phyloP scores from a whole-genome alignment of 2,888 invertebrate genomes.

The Hirtodrosophila histrioides region DNA sequence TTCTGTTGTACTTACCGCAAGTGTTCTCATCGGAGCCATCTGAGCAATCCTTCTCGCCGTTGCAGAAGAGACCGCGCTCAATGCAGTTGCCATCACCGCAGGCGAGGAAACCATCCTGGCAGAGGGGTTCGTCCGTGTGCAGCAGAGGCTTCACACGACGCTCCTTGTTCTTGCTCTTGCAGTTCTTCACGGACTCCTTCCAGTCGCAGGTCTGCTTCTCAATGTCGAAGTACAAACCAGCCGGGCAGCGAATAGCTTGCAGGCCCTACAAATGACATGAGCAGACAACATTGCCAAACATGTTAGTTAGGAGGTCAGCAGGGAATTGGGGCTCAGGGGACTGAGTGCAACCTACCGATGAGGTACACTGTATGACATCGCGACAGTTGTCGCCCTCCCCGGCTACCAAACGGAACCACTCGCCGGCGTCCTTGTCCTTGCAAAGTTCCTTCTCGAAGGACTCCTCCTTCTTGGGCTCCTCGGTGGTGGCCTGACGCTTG shows the following conservation, averaged over 20 bases:
- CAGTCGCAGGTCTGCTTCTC: constrained; percentile 98
- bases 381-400: constrained; percentile 96
- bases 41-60: constrained; percentile 94
- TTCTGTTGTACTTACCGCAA: constrained; percentile 89
- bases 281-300: background rate
- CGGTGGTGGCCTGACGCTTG: constrained; percentile 89
- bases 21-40: constrained; percentile 96
- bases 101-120: constrained; percentile 93
- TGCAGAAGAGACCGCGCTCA: constrained; percentile 95
- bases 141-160: constrained; percentile 93
- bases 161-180: constrained; percentile 95
- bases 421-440: constrained; percentile 97
- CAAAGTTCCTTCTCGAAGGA: constrained; percentile 95
- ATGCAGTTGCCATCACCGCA: constrained; percentile 95
- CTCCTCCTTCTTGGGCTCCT: constrained; percentile 93
- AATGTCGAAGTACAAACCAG: constrained; percentile 96
- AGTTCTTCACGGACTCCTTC: constrained; percentile 97
- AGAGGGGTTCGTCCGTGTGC: constrained; percentile 95
- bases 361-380: constrained; percentile 97
- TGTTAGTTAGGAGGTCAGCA: background rate
- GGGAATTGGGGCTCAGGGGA: background rate
- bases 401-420: constrained; percentile 96
- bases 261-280: constrained; percentile 87
- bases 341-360: constrained; percentile 88
- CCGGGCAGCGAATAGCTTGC: constrained; percentile 96